A percentile compares a stretch with the other conserved stretches of the same genome.
phyloP scores from a whole-genome alignment of 2,888 invertebrate species.

The Charanyca ferruginea region DNA sequence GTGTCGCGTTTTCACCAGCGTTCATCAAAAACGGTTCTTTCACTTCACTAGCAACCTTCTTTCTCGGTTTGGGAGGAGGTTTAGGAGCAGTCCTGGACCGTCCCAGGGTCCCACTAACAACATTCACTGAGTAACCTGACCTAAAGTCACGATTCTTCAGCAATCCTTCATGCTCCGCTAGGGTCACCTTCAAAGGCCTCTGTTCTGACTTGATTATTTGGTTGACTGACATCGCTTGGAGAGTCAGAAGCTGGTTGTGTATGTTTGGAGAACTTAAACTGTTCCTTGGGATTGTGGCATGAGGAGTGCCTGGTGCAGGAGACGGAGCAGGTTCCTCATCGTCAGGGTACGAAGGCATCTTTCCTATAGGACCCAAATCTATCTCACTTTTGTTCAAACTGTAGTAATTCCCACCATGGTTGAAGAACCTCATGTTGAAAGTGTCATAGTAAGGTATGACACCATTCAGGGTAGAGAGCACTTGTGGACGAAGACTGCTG shows the following conservation, averaged over 20 bases:
- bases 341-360: conserved; percentile 86
- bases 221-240: conserved; percentile 81
- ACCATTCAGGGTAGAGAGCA: conserved; percentile 85
- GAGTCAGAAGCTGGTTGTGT: conserved; percentile 86
- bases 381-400: conserved; percentile 94
- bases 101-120: conserved; percentile 79
- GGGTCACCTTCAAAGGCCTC: conserved; percentile 80
- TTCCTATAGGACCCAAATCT: conserved; percentile 90
- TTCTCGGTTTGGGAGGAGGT: conserved; percentile 95
- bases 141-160: conserved; percentile 78
- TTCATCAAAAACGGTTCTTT: conserved; percentile 95
- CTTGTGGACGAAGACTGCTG: conserved; percentile 83
- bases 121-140: conserved; percentile 80
- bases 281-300: conserved; percentile 86
- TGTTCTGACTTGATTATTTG: conserved; percentile 79
- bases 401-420: conserved; percentile 94
- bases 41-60: conserved; percentile 92
- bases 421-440: conserved; percentile 96
- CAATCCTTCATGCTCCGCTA: conserved; percentile 82
- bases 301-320: conserved; percentile 89
- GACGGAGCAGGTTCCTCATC: conserved; percentile 90
- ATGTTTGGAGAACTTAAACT: conserved; percentile 90
- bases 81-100: conserved; percentile 92
- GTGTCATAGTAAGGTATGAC: conserved; percentile 94
- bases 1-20: conserved; percentile 96